Evolutionary conservation across 2,113 vertebrate genomes (phyloP).

Genomic region (Pionites leucogaster): DNA sequence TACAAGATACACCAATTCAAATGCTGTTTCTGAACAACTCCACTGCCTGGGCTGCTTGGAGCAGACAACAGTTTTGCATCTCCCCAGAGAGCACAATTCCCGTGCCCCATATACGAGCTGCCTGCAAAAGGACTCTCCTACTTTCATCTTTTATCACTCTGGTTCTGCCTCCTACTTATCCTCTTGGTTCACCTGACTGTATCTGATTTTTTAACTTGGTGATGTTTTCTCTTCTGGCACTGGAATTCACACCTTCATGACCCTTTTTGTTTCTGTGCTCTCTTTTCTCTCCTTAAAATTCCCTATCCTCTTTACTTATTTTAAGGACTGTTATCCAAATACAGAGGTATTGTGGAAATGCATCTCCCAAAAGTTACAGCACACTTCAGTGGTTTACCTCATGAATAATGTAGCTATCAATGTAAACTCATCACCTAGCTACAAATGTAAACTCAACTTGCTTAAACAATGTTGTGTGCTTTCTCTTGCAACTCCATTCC

Average conservation of each 20-base stretch:
- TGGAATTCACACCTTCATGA: not conserved
- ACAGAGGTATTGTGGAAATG: not conserved
- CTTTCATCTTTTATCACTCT: not conserved
- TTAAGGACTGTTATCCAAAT: not conserved
- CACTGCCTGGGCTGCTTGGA: not conserved
- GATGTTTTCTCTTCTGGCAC: not conserved
- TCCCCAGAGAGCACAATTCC: not conserved
- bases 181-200: not conserved
- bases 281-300: not conserved
- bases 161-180: not conserved
- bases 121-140: not conserved
- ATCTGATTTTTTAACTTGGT: not conserved
- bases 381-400: not conserved
- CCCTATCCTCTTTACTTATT: not conserved
- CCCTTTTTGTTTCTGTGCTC: not conserved
- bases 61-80: not conserved
- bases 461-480: not conserved
- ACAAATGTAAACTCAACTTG: not conserved
- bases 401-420: not conserved
- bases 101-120: fast-evolving
- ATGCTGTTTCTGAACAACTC: not conserved
- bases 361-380: not conserved
- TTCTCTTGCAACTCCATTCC: not conserved
- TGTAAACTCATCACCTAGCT: not conserved
- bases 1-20: not conserved